Conservation (phyloP, 1,140 invertebrate genomes). For the Drosophila burlai region DNA sequence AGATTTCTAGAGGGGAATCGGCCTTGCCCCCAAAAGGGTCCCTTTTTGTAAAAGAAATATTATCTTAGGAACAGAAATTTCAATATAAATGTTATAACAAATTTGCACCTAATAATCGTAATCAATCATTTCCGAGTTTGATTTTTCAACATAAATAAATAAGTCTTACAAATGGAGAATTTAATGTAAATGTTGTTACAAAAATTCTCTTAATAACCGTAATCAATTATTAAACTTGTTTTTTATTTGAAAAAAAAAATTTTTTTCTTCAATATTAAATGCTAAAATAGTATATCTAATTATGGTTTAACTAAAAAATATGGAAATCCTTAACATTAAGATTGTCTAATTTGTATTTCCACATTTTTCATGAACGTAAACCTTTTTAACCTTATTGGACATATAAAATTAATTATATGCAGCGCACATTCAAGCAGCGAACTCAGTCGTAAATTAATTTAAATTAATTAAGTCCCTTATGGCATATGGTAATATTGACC, state of each 20-base stretch:
- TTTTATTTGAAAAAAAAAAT: too few species aligned
- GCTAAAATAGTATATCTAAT: too few species aligned
- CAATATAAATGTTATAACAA: background rate
- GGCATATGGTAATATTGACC: constrained; percentile 49
- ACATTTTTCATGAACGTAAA: too few species aligned
- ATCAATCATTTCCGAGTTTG: background rate
- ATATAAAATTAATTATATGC: background rate
- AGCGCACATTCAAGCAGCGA: background rate
- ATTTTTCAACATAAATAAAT: background rate
- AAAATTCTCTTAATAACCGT: too few species aligned
- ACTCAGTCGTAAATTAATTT: constrained; percentile 36
- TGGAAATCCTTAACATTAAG: too few species aligned
- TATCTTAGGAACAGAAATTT: background rate
- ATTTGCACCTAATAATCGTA: background rate
- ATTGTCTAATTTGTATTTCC: too few species aligned
- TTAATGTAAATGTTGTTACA: too few species aligned
- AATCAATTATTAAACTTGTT: too few species aligned
- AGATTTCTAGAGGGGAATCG: too few species aligned
- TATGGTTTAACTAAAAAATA: too few species aligned
- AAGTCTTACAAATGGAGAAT: background rate
- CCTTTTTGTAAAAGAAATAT: background rate
- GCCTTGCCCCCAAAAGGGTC: background rate
- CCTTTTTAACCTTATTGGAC: background rate
- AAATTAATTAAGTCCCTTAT: constrained; percentile 43
- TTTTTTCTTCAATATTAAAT: too few species aligned